Conservation (phyloP, 2,113 vertebrate species). For the Gymnogyps californianus region DNA sequence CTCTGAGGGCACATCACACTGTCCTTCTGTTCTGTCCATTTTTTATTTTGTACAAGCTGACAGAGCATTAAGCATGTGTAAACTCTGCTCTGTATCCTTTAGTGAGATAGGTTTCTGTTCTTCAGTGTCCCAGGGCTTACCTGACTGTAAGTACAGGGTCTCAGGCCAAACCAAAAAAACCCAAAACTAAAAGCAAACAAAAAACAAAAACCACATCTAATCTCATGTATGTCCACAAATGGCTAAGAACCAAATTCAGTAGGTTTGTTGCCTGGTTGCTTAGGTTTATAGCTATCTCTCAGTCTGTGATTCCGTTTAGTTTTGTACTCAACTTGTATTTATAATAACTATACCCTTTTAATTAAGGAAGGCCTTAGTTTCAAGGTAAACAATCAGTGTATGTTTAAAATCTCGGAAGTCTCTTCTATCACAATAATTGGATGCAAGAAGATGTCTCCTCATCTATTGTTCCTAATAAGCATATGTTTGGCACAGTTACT, state of each 20-base stretch:
- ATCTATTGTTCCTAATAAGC: background rate
- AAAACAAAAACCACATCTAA: background rate
- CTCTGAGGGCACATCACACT: slow-evolving; percentile 22
- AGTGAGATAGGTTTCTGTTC: background rate
- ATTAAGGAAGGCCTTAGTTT: slow-evolving; percentile 35
- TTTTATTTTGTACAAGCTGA: slow-evolving; percentile 27
- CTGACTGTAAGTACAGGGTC: background rate
- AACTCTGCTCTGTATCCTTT: slow-evolving; percentile 1
- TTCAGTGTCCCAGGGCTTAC: slow-evolving; percentile 3
- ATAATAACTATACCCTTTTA: background rate
- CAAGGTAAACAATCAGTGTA: slow-evolving; percentile 24
- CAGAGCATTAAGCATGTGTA: slow-evolving; percentile 41
- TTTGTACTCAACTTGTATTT: background rate
- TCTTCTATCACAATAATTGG: slow-evolving; percentile 38
- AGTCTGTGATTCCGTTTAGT: background rate
- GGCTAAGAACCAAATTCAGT: background rate
- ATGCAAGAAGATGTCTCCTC: slow-evolving; percentile 15
- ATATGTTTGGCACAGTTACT: slow-evolving; percentile 18
- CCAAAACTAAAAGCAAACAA: background rate
- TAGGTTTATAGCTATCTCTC: slow-evolving; percentile 14
- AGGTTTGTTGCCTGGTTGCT: slow-evolving; percentile 6
- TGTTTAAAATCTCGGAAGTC: background rate
- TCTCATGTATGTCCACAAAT: background rate
- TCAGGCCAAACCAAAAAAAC: background rate
- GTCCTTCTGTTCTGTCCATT: slow-evolving; percentile 28